Percentiles rank a stretch among this genome's conserved stretches.
Evolutionary conservation across 1,140 invertebrate species (phyloP).

Genomic region (Diorhabda carinulata): DNA sequence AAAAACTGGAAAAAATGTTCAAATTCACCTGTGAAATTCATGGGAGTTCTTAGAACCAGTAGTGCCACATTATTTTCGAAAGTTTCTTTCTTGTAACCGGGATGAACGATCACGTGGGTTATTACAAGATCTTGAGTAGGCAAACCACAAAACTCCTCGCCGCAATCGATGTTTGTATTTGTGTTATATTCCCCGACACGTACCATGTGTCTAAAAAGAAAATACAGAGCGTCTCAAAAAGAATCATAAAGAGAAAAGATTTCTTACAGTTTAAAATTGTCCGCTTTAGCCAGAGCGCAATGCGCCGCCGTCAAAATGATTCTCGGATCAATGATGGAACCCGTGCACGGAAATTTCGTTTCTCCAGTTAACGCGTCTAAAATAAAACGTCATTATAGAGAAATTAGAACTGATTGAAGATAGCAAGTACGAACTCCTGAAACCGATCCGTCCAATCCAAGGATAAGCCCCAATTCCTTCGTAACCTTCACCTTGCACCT

Average conservation of each 20-base stretch:
- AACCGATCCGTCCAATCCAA: constrained; percentile 63
- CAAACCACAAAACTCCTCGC: constrained; percentile 62
- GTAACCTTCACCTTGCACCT: constrained; percentile 60
- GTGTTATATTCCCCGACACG: constrained; percentile 63
- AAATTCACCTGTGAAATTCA: constrained; percentile 62
- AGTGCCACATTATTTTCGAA: constrained; percentile 67
- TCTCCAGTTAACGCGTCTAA: constrained; percentile 58
- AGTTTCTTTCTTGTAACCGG: constrained; percentile 62
- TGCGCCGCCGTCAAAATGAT: constrained; percentile 67
- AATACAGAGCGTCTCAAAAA: too few species aligned
- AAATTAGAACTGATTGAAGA: neutral
- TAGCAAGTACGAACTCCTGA: constrained; percentile 52
- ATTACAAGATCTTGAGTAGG: constrained; percentile 61
- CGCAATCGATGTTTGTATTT: constrained; percentile 60
- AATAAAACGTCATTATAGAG: constrained; percentile 20
- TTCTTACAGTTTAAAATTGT: constrained; percentile 61
- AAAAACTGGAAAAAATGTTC: neutral
- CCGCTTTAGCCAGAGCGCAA: constrained; percentile 64
- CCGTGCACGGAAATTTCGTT: constrained; percentile 64
- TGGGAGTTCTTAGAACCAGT: constrained; percentile 58
- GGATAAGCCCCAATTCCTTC: constrained; percentile 63
- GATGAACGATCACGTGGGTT: constrained; percentile 64
- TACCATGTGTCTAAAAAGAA: constrained; percentile 52
- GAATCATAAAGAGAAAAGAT: neutral
- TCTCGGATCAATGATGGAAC: constrained; percentile 60